These are phyloP conservation scores for Brachionus paranguensis DNA, from an alignment of 1,140 invertebrate species.

Conservation along the genomic window DNA sequence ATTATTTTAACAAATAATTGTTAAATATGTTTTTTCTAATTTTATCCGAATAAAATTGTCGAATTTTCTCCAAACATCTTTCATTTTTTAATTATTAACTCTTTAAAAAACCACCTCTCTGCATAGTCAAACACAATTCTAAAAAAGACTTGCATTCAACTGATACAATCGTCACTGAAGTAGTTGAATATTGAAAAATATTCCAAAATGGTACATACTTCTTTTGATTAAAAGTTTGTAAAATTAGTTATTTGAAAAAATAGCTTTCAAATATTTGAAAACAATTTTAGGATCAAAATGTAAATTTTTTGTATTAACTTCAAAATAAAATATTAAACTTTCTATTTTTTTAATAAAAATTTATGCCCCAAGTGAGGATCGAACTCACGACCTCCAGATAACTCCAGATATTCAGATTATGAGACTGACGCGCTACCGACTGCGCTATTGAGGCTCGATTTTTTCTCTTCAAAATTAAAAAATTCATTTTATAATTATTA, in stretches of 20 bases:
- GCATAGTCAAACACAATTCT: neutral
- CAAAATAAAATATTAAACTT: neutral
- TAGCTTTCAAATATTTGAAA: neutral
- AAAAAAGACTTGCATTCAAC: neutral
- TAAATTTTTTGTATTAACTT: neutral
- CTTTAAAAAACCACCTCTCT: neutral
- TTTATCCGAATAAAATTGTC: too few relatives aligned
- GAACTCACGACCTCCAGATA: neutral
- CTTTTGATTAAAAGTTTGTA: neutral
- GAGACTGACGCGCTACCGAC: neutral
- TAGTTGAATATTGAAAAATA: neutral
- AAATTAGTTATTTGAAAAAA: neutral
- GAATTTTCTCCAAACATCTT: too few relatives aligned
- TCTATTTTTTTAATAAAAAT: neutral
- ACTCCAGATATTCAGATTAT: neutral
- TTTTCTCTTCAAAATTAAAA: neutral
- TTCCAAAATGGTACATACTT: neutral
- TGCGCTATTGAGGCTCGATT: neutral
- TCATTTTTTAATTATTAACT: too few relatives aligned
- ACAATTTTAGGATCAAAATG: neutral
- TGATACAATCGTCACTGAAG: neutral
- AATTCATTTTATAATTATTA: too few relatives aligned
- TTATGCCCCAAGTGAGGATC: neutral
- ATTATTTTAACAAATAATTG: too few relatives aligned
- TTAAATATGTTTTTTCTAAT: too few relatives aligned